These are phyloP conservation scores for Ochotona curzoniae DNA, from an alignment of 2,113 vertebrate genomes.

Conservation along the genomic window DNA sequence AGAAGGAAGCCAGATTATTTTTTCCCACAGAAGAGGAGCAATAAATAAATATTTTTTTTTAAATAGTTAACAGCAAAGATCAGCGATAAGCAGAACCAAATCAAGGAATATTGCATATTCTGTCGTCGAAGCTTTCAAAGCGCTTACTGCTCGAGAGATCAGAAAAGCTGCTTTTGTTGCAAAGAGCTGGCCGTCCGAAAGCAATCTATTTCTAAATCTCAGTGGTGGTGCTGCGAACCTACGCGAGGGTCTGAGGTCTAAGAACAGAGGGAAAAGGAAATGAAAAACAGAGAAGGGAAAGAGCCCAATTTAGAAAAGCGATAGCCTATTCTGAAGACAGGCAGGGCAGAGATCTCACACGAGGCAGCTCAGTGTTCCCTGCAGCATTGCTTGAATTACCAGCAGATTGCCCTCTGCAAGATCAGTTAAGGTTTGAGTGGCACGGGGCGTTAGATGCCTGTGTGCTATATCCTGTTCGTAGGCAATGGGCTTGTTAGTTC, in stretches of 20 bases:
- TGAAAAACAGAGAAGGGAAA: conserved; percentile 48
- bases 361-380: not conserved
- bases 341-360: not conserved
- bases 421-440: not conserved
- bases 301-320: conserved; percentile 55
- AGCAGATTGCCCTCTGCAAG: not conserved
- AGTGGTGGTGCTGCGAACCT: not conserved
- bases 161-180: conserved; percentile 43
- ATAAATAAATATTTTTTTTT: conserved; percentile 36
- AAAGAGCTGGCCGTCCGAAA: conserved; percentile 57
- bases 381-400: not conserved
- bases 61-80: conserved; percentile 58
- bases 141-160: conserved; percentile 23
- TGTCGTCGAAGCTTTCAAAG: conserved; percentile 12
- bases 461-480: not conserved
- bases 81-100: conserved; percentile 33
- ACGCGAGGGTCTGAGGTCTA: conserved; percentile 18
- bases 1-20: conserved; percentile 47
- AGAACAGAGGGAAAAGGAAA: conserved; percentile 53
- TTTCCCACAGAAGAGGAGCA: conserved; percentile 45
- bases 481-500: not conserved
- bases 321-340: conserved; percentile 19
- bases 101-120: conserved; percentile 48
- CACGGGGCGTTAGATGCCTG: not conserved
- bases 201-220: conserved; percentile 60